Evolutionary conservation across 2,888 invertebrate species (phyloP), one percentile per base, ranked within the genome.

Genomic region (Linnaemya tessellans): DNA sequence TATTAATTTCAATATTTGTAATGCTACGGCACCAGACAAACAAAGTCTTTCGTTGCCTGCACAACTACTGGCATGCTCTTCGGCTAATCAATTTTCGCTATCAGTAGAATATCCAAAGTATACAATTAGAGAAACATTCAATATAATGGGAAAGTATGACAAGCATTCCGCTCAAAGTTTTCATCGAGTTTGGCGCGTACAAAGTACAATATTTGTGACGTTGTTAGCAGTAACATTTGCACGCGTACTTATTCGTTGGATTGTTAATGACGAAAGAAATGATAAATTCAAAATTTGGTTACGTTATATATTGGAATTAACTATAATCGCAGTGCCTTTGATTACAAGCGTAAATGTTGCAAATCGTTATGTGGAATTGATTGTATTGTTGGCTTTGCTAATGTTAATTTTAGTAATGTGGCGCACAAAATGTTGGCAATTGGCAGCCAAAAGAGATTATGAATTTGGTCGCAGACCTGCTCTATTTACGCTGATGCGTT

Each of bases 401-500:
- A 4, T 70, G 3, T 9, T 87, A 1, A 67, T 49, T 2, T 13
- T 77, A 9, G 10, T 84, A 58, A 73, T 80, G 9, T 87, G 78
- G 85, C 75, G 65, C 10, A 71, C 60, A 20, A 74, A 77, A 4
- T 83, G 86, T 0, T n/a, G 88, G 65, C 60, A 84, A 9, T 74
- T 74, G 13, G 88, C 88, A 0, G 43, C 65, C 0, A 74, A 67
- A 5, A 89, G 91, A 9, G 41, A 82, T 9, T 88, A 88, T 18
- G 87, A 87, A 62, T 73, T 90, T 38, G 89, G 90, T 2, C 87
- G 88, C 30, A 89, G 90, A 46, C 91, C 92, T 3, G 71, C 91
- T 10, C 94, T 94, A 67, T 93, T 98, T 83, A 95, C 97, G 9
- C 94, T 95, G 89, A 93, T 95, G 71, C 94, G 97, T 87, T 95